These are phyloP conservation scores for Labeo rohita DNA, from an alignment of 2,113 vertebrate species.

Conservation along the genomic window DNA sequence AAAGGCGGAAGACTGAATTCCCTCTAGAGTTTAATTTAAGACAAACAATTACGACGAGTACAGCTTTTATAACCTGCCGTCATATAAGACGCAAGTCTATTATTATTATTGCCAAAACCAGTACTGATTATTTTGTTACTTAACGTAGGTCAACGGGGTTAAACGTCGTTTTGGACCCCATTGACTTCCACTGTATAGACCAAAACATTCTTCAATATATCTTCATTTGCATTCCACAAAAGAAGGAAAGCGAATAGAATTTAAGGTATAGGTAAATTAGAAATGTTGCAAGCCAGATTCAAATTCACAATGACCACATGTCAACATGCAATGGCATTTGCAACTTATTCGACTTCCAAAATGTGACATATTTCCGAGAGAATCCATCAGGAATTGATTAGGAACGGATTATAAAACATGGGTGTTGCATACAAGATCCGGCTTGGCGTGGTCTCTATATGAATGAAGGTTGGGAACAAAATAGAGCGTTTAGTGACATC, in stretches of 20 bases:
- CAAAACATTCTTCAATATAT: background rate
- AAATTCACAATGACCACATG: background rate
- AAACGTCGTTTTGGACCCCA: background rate
- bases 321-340: background rate
- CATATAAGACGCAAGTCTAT: background rate
- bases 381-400: background rate
- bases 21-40: conserved; percentile 66
- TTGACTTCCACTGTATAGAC: background rate
- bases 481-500: background rate
- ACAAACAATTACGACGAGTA: conserved; percentile 71
- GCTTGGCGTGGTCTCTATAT: background rate
- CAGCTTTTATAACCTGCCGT: conserved; percentile 19
- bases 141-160: background rate
- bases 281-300: conserved; percentile 4
- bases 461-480: background rate
- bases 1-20: conserved; percentile 78
- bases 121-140: background rate
- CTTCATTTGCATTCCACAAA: background rate
- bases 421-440: background rate
- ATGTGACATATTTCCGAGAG: background rate
- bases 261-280: background rate
- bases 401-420: background rate
- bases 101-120: background rate
- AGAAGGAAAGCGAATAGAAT: background rate
- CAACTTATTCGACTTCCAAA: background rate